These are phyloP conservation scores for Lasioglossum morio DNA, from an alignment of 2,888 invertebrate species.

Conservation along the genomic window DNA sequence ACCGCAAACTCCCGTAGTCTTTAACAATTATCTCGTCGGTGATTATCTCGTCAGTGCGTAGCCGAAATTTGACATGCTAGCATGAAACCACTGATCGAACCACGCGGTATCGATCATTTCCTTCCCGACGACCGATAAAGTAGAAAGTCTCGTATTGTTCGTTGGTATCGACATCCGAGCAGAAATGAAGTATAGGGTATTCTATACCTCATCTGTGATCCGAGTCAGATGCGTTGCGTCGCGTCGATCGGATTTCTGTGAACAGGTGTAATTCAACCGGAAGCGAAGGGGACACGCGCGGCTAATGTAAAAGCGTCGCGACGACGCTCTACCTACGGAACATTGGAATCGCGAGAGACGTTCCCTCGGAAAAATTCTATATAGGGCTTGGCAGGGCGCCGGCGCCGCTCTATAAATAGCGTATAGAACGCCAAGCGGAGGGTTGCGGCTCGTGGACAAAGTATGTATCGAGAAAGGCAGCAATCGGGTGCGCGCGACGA, in stretches of 20 bases:
- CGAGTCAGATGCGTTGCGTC: neutral
- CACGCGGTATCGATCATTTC: neutral
- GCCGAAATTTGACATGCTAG: no score
- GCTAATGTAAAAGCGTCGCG: neutral
- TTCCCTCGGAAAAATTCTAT: conserved; percentile 65
- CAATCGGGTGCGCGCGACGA: conserved; percentile 47
- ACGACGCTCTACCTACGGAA: neutral
- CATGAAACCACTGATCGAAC: no score
- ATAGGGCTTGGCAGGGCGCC: conserved; percentile 76
- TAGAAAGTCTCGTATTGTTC: neutral
- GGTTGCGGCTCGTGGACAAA: conserved; percentile 56
- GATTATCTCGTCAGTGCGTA: no score
- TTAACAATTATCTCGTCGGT: no score
- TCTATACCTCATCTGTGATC: no score
- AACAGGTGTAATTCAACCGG: neutral
- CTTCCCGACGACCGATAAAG: neutral
- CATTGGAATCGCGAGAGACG: neutral
- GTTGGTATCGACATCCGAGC: neutral
- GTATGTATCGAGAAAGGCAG: conserved; percentile 52
- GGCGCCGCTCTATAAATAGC: conserved; percentile 78
- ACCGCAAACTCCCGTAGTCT: no score
- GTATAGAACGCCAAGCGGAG: conserved; percentile 59
- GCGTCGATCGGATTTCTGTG: neutral
- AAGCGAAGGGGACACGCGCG: neutral
- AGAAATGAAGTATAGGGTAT: no score